Evolutionary conservation across 2,797 vertebrate species (phyloP), one percentile per base, ranked within the genome.

Genomic region (Lacerta bilineata): DNA sequence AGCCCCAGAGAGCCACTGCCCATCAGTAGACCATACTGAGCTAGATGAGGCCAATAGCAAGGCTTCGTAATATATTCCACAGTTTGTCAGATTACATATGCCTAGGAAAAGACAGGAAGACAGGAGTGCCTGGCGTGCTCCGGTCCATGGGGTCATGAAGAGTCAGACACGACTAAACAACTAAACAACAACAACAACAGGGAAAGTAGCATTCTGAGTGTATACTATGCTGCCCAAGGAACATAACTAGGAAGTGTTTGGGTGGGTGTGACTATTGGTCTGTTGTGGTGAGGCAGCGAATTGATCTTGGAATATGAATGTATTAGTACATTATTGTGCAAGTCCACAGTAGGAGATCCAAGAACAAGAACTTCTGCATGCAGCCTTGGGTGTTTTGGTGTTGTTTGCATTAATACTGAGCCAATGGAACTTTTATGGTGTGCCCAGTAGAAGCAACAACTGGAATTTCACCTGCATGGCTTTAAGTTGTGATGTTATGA

Each of bases 321-420:
- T 3, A 11, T 87, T 74, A 87, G 3, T 74, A 41, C 77, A 75
- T 86, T 75, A 59, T 36, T 82, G 6, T 39, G 36, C 29, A 36
- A 82, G 41, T n/a, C 76, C n/a, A 80, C 41, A 43, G 33, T 8
- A 69, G 78, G 50, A 41, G 27, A 46, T 0, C 4, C 29, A 83
- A 77, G 64, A 55, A 55, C 29, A 83, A 74, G 64, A 55, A 55
- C 50, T 15, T 55, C 50, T 55, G 11, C 50, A 89, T 94, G 90
- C 91, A 89, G 36, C 71, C 15, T 75, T 80, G 50, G 88, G 86
- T 91, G 43, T 43, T 25, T 92, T 92, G 91, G 76, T 75, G 88
- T 33, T 66, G 72, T 17, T 33, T 82, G 85, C 71, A 18, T 75
- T 17, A 87, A 86, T 61, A 66, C 29, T 5, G 66, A 85, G 68